A percentile compares a stretch with the other conserved stretches of the same genome.
Conservation (phyloP, 2,113 vertebrate genomes). For the Pygoscelis antarcticus region DNA sequence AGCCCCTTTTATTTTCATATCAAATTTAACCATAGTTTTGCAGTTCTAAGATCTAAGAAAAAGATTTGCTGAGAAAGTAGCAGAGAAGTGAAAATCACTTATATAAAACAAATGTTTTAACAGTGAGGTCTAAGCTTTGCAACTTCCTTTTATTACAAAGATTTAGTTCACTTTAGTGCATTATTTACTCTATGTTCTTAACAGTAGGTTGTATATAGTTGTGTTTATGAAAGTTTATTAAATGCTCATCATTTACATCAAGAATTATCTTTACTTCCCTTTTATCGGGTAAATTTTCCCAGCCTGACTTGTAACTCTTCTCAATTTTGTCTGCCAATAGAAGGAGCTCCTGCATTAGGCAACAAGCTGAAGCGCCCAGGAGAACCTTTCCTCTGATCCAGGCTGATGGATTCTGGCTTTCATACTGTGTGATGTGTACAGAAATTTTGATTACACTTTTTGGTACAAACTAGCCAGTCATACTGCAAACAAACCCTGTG, state of each 20-base stretch:
- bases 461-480: background rate
- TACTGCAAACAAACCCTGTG: background rate
- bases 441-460: slow-evolving; percentile 36
- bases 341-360: slow-evolving; percentile 55
- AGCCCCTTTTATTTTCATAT: background rate
- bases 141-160: background rate
- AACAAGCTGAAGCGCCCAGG: background rate
- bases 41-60: background rate
- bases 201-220: background rate
- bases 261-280: background rate
- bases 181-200: background rate
- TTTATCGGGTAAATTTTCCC: background rate
- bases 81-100: background rate
- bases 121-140: background rate
- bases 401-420: background rate
- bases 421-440: background rate
- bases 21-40: background rate
- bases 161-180: background rate
- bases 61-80: background rate
- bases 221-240: background rate
- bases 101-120: background rate
- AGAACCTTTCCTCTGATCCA: background rate
- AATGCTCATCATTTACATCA: background rate
- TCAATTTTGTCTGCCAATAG: slow-evolving; percentile 11
- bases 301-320: background rate